Conservation (phyloP, 1,140 invertebrate species). For the Mylabris phalerata region DNA sequence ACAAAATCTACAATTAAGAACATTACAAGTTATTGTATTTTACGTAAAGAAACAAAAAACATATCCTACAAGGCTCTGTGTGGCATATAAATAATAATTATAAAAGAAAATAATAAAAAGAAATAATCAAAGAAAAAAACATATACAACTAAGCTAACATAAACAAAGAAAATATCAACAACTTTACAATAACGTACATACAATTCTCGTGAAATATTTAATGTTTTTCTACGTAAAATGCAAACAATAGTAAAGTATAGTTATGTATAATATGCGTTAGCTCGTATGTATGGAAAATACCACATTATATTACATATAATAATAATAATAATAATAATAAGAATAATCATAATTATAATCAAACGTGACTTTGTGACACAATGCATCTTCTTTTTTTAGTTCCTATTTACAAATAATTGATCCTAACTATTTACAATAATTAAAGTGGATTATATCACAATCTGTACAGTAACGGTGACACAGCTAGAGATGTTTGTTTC, state of each 20-base stretch:
- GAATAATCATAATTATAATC: conserved; percentile 20
- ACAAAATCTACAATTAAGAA: conserved; percentile 45
- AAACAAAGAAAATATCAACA: conserved; percentile 41
- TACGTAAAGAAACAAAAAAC: conserved; percentile 40
- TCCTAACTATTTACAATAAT: conserved; percentile 35
- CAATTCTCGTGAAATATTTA: conserved; percentile 29
- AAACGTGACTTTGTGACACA: conserved; percentile 18
- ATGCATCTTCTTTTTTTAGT: not conserved
- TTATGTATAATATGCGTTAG: conserved; percentile 25
- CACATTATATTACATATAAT: conserved; percentile 27
- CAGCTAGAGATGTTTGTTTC: conserved; percentile 16
- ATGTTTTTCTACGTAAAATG: conserved; percentile 38
- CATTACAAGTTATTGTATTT: conserved; percentile 41
- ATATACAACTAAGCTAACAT: conserved; percentile 36
- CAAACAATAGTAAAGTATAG: conserved; percentile 32
- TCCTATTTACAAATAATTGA: conserved; percentile 11
- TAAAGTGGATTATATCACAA: conserved; percentile 34
- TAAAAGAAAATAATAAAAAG: conserved; percentile 32
- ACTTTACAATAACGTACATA: conserved; percentile 35
- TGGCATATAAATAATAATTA: conserved; percentile 33
- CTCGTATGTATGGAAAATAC: conserved; percentile 35
- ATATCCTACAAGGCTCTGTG: conserved; percentile 33
- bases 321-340: conserved; percentile 8
- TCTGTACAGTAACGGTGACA: conserved; percentile 35
- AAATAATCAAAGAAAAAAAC: conserved; percentile 14